Conservation (phyloP, 2,113 vertebrate genomes). For the Muntiacus reevesi region DNA sequence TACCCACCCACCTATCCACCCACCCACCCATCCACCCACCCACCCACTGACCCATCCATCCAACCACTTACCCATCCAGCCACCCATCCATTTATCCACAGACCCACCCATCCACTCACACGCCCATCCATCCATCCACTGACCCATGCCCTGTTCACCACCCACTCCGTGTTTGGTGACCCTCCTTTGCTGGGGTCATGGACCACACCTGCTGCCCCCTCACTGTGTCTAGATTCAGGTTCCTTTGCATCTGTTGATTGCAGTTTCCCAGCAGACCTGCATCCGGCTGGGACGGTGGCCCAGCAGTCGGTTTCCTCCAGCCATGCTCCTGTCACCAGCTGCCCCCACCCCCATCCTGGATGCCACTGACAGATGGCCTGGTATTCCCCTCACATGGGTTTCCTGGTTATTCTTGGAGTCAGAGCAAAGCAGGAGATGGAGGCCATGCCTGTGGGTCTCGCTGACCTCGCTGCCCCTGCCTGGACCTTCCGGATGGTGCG, state of each 20-base stretch:
- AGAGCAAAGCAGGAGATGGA: background rate
- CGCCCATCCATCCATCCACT: accelerated
- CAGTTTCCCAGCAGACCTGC: background rate
- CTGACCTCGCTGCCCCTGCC: background rate
- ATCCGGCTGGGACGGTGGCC: background rate
- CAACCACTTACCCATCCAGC: background rate
- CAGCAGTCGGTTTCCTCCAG: background rate
- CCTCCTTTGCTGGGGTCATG: background rate
- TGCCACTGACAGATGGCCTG: background rate
- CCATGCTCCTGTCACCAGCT: background rate
- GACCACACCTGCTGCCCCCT: background rate
- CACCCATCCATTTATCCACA: accelerated
- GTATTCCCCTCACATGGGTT: background rate
- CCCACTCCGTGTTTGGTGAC: background rate
- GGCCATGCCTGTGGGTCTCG: background rate
- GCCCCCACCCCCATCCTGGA: background rate
- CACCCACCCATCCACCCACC: background rate
- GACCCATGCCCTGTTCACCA: accelerated
- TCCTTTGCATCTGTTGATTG: background rate
- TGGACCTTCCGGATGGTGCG: background rate
- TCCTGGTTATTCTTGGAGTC: background rate
- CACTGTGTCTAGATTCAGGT: too few species aligned
- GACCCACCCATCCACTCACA: accelerated
- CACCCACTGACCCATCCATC: accelerated
- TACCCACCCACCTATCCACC: accelerated